Evolutionary conservation across 2,113 vertebrate genomes (phyloP).

Genomic region (Actenoides lindsayi): DNA sequence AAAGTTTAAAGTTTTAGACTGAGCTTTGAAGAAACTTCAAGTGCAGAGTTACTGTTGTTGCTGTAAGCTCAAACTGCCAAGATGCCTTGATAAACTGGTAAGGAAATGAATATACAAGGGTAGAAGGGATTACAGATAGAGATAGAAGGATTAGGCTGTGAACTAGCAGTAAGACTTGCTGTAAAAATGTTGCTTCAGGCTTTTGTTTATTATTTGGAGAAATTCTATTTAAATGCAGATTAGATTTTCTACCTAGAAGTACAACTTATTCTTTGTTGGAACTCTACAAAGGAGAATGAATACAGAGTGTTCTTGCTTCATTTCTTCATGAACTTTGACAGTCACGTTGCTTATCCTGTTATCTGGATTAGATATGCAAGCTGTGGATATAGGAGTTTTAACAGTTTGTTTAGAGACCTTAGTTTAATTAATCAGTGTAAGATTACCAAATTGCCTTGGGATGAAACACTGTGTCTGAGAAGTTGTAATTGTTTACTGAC

Average conservation of each 20-base stretch:
- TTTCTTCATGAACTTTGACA: slow-evolving; percentile 25
- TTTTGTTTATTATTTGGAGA: slow-evolving; percentile 70
- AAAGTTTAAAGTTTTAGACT: not conserved
- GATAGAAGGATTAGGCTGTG: slow-evolving; percentile 55
- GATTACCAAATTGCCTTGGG: slow-evolving; percentile 7
- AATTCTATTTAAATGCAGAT: slow-evolving; percentile 75
- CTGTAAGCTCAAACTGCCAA: not conserved
- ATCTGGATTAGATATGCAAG: slow-evolving; percentile 39
- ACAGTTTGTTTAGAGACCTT: not conserved
- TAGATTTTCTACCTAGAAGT: slow-evolving; percentile 59
- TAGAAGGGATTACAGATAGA: slow-evolving; percentile 50
- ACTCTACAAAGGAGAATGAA: slow-evolving; percentile 7
- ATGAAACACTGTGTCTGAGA: not conserved
- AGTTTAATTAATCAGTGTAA: slow-evolving; percentile 47
- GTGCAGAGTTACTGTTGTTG: not conserved
- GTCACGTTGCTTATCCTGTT: slow-evolving; percentile 23
- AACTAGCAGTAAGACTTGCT: slow-evolving; percentile 37
- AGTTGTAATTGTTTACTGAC: slow-evolving; percentile 9
- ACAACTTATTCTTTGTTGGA: slow-evolving; percentile 48
- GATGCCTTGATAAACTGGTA: slow-evolving; percentile 38
- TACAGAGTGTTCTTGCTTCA: not conserved
- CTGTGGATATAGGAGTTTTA: not conserved
- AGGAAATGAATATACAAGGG: slow-evolving; percentile 49
- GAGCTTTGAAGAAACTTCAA: not conserved
- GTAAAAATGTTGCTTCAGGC: slow-evolving; percentile 64